Evolutionary conservation across 2,888 invertebrate species (phyloP).

Genomic region (Idaea aversata): DNA sequence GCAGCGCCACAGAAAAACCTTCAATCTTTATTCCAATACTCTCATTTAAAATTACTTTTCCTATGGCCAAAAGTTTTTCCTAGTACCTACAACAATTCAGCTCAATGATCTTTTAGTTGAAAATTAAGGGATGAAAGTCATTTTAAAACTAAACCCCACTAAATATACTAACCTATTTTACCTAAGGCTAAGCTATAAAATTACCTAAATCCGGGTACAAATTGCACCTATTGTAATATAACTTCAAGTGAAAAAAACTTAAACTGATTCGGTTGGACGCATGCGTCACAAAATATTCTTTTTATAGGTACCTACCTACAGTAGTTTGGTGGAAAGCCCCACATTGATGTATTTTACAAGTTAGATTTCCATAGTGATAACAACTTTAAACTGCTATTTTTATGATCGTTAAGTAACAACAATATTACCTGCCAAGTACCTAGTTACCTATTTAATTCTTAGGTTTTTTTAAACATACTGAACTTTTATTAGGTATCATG

Average conservation of each 20-base stretch:
- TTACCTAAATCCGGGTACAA: slow-evolving; percentile 1
- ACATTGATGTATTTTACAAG: background rate
- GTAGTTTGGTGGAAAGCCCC: background rate
- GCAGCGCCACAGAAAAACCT: too few relatives aligned
- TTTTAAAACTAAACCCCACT: background rate
- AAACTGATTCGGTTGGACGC: slow-evolving; percentile 1
- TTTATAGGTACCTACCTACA: background rate
- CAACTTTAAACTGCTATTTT: background rate
- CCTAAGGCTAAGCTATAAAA: background rate
- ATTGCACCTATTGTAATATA: background rate
- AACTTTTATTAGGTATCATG: too few relatives aligned
- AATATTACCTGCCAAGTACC: background rate
- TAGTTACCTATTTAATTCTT: background rate
- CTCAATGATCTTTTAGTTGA: too few relatives aligned
- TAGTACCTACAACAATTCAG: too few relatives aligned
- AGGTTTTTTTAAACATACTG: background rate
- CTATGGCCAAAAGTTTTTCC: too few relatives aligned
- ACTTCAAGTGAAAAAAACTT: background rate
- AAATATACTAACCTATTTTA: background rate
- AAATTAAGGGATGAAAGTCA: background rate
- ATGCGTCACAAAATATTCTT: slow-evolving; percentile 1
- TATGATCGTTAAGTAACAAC: background rate
- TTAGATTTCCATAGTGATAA: background rate
- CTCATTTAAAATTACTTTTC: too few relatives aligned
- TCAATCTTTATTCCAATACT: too few relatives aligned